Evolutionary conservation across 2,888 invertebrate genomes (phyloP), one percentile per base, ranked within the genome.

Genomic region (Lasioglossum malachurum): DNA sequence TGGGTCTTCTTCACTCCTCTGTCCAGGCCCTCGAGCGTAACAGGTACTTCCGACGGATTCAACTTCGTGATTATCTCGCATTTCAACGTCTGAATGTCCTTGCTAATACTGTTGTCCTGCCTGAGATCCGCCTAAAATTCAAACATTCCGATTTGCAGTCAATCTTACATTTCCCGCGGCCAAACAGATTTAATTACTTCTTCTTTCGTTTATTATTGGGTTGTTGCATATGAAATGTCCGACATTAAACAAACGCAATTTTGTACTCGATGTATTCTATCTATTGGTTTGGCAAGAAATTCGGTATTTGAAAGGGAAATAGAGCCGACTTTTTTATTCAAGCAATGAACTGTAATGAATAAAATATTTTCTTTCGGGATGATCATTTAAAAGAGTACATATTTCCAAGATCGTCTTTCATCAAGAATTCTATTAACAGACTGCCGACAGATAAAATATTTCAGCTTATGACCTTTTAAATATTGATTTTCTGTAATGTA

Each of bases 11-110:
- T 93, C 46, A 95, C 93, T 31, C 93, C 91, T 41, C 91, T 90
- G 19, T 89, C 89, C 73, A 90, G 27, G 10, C 80, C 87, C 19
- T 88, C 88, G 19, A 88, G 85, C 38, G 83, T 88, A 35, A 85
- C 84, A 8, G 86, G 82, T 19, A 83, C 73, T 10, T 81, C 89
- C 10, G 86, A 57, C 73, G 84, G 84, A 75, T 92, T 93, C 35
- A 95, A 88, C 78, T 94, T 94, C 53, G 93, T 94, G 41, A 95
- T 94, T 67, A 95, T 94, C 82, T 95, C 95, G 77, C 93, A 92
- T 64, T 95, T 95, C 31, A 95, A 87, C 35, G 92, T 93, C 27
- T 93, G 91, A 49, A 95, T 95, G 78, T 95, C 94, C 78, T 94
- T 94, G 82, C 93, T 92, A 57, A 94, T 89, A 53, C 93, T 88